Evolutionary conservation across 2,113 vertebrate genomes (phyloP).

Genomic region (Capreolus pygargus): DNA sequence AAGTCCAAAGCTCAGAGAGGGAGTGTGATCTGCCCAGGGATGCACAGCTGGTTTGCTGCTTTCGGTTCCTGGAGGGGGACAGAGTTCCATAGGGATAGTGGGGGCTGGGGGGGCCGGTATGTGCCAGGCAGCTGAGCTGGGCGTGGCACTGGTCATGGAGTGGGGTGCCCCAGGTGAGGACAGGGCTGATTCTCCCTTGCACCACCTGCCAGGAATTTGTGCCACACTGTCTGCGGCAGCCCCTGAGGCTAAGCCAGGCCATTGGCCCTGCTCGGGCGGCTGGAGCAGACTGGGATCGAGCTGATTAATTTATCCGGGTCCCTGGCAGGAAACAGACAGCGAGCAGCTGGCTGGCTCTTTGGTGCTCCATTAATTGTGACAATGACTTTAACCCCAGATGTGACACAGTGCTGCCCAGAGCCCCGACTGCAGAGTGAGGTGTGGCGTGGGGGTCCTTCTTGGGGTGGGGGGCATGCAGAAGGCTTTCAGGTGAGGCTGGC

Average conservation of each 20-base stretch:
- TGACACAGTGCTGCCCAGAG: neutral
- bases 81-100: neutral
- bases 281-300: neutral
- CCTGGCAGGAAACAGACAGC: conserved; percentile 69
- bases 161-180: neutral
- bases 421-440: neutral
- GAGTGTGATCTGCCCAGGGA: neutral
- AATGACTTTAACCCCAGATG: conserved; percentile 73
- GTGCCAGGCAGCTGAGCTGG: neutral
- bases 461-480: neutral
- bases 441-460: neutral
- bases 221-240: neutral
- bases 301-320: conserved; percentile 68
- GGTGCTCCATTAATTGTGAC: conserved; percentile 69
- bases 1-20: neutral
- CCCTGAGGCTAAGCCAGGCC: neutral
- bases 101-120: too few species aligned
- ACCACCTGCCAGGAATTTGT: neutral
- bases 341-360: conserved; percentile 69
- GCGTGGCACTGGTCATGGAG: neutral
- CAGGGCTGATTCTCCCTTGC: neutral
- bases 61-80: neutral
- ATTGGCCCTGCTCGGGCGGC: neutral
- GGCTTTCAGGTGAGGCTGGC: neutral
- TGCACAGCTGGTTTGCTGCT: neutral